Conservation (phyloP, 2,888 invertebrate species). For the Dasypogon diadema region DNA sequence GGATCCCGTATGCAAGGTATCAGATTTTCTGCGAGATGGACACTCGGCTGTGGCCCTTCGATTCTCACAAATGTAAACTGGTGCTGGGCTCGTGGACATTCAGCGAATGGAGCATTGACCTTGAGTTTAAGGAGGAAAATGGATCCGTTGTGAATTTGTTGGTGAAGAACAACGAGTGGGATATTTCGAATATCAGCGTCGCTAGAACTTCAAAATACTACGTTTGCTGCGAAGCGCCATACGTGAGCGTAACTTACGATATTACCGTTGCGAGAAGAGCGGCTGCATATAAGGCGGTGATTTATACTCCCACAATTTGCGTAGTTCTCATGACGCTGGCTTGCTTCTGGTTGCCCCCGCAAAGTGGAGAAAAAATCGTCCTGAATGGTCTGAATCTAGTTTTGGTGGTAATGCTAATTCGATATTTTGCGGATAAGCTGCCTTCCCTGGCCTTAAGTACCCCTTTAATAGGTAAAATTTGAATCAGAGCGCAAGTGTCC, state of each 20-base stretch:
- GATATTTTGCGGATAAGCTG: conserved; percentile 71
- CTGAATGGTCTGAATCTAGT: conserved; percentile 71
- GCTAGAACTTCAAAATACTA: conserved; percentile 63
- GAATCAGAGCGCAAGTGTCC: too few relatives aligned
- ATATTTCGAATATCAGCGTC: conserved; percentile 67
- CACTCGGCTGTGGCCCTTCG: conserved; percentile 80
- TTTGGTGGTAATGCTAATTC: conserved; percentile 71
- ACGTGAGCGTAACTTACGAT: conserved; percentile 59
- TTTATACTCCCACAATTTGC: conserved; percentile 74
- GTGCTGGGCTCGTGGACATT: conserved; percentile 82
- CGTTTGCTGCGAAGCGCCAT: conserved; percentile 72
- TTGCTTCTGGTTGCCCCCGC: conserved; percentile 75
- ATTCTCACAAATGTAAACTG: conserved; percentile 76
- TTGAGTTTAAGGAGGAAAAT: conserved; percentile 59
- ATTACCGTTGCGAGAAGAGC: conserved; percentile 70
- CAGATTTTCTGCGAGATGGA: conserved; percentile 76
- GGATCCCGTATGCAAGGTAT: conserved; percentile 76
- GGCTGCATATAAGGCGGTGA: conserved; percentile 73
- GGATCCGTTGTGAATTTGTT: conserved; percentile 57
- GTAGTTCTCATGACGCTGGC: conserved; percentile 74
- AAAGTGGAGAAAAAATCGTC: conserved; percentile 73
- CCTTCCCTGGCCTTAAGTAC: conserved; percentile 63
- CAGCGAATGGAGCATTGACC: conserved; percentile 72
- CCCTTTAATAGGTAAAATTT: conserved; percentile 63
- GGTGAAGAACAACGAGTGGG: conserved; percentile 66